Conservation (phyloP, 2,113 vertebrate species). For the Rattus norvegicus region DNA sequence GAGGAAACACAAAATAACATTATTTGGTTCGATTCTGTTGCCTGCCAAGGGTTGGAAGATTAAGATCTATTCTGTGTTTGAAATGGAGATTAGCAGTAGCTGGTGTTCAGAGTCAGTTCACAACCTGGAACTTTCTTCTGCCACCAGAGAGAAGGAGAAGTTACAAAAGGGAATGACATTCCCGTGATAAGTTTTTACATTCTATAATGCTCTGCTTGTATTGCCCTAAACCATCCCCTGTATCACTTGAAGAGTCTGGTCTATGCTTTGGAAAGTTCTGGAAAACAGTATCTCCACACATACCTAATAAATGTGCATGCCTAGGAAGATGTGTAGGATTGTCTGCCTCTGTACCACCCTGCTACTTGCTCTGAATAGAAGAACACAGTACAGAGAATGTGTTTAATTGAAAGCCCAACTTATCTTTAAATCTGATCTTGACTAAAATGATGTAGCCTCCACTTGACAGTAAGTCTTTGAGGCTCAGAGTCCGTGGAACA, state of each 20-base stretch:
- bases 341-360: neutral
- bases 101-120: neutral
- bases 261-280: neutral
- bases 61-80: neutral
- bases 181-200: neutral
- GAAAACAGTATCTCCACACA: neutral
- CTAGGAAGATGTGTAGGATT: neutral
- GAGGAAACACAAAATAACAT: slow-evolving; percentile 30
- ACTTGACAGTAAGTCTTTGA: neutral
- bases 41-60: neutral
- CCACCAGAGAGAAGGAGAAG: neutral
- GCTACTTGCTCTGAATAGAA: neutral
- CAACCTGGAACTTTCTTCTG: neutral
- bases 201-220: neutral
- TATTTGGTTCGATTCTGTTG: neutral
- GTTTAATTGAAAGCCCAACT: neutral
- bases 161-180: neutral
- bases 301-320: neutral
- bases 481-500: neutral
- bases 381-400: neutral
- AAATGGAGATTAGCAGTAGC: slow-evolving; percentile 26
- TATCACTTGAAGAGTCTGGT: neutral
- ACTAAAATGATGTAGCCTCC: neutral
- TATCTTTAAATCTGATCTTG: neutral
- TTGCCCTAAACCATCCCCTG: neutral